These are phyloP conservation scores for Caenorhabditis sulstoni DNA, from an alignment of 2,888 invertebrate genomes.

Conservation along the genomic window DNA sequence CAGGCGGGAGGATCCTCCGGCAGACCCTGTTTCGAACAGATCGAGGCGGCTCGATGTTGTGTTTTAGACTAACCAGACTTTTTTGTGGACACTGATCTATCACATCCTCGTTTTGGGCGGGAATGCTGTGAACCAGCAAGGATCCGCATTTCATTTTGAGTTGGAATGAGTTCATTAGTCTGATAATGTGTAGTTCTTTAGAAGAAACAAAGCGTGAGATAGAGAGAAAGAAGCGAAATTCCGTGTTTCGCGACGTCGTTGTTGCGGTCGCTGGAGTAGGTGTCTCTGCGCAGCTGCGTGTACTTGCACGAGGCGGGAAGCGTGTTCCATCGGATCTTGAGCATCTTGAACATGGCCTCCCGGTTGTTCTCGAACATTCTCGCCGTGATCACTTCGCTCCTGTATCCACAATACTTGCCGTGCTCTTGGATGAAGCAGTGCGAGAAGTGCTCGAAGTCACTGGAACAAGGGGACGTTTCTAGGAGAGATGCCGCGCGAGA, in stretches of 20 bases:
- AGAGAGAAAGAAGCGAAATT: slow-evolving; percentile 12
- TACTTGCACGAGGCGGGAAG: slow-evolving; percentile 64
- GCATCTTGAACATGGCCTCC: slow-evolving; percentile 70
- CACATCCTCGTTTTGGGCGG: too few relatives aligned
- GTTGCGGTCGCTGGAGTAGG: slow-evolving; percentile 58
- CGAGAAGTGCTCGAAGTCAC: slow-evolving; percentile 64
- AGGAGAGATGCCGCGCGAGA: background rate
- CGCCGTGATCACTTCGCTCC: slow-evolving; percentile 65
- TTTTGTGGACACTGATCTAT: too few relatives aligned
- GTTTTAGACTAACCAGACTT: too few relatives aligned
- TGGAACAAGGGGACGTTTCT: slow-evolving; percentile 16
- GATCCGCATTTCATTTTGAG: too few relatives aligned
- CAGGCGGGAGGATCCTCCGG: too few relatives aligned
- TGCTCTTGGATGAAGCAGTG: slow-evolving; percentile 64
- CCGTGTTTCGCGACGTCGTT: slow-evolving; percentile 2
- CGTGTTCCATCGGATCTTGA: slow-evolving; percentile 65
- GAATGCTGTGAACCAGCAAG: too few relatives aligned
- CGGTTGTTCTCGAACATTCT: slow-evolving; percentile 67
- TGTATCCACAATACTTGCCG: slow-evolving; percentile 67
- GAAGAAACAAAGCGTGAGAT: slow-evolving; percentile 19
- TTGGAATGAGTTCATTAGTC: too few relatives aligned
- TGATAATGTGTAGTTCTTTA: background rate
- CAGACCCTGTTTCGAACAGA: too few relatives aligned
- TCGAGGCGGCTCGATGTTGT: too few relatives aligned
- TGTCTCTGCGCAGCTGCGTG: slow-evolving; percentile 62